These are phyloP conservation scores for Notospermus geniculatus DNA, from an alignment of 1,140 invertebrate species.

Conservation along the genomic window DNA sequence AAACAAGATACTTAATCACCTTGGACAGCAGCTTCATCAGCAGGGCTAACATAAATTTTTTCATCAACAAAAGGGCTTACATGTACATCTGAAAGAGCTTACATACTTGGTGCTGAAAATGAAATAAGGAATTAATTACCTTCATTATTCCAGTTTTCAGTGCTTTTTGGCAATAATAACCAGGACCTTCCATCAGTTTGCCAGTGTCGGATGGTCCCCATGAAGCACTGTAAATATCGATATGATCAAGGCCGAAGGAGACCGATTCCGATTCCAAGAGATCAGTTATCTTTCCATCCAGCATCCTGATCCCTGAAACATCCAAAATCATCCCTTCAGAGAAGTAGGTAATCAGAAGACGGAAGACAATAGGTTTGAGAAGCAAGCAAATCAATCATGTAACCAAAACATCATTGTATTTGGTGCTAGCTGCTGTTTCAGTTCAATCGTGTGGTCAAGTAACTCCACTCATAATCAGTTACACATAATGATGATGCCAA, in stretches of 20 bases:
- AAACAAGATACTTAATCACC: no score
- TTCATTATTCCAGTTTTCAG: conserved; percentile 44
- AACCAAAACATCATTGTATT: background rate
- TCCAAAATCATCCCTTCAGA: background rate
- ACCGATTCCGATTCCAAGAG: conserved; percentile 40
- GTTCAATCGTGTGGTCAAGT: no score
- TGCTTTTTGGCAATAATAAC: conserved; percentile 39
- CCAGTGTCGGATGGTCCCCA: conserved; percentile 56
- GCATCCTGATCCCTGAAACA: conserved; percentile 52
- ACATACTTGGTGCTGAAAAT: background rate
- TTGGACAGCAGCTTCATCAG: no score
- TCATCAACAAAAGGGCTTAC: no score
- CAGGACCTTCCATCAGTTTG: conserved; percentile 49
- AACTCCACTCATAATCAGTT: no score
- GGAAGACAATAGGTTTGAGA: no score
- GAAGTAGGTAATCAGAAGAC: background rate
- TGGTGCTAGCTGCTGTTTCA: no score
- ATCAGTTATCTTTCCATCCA: conserved; percentile 55
- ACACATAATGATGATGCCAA: no score
- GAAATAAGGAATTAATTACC: conserved; percentile 29
- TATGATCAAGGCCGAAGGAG: conserved; percentile 42
- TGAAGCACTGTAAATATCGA: conserved; percentile 57
- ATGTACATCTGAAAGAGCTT: no score
- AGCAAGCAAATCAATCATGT: background rate
- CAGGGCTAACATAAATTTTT: no score